Evolutionary conservation across 2,113 vertebrate species (phyloP).

Genomic region (Bagarius yarrelli): DNA sequence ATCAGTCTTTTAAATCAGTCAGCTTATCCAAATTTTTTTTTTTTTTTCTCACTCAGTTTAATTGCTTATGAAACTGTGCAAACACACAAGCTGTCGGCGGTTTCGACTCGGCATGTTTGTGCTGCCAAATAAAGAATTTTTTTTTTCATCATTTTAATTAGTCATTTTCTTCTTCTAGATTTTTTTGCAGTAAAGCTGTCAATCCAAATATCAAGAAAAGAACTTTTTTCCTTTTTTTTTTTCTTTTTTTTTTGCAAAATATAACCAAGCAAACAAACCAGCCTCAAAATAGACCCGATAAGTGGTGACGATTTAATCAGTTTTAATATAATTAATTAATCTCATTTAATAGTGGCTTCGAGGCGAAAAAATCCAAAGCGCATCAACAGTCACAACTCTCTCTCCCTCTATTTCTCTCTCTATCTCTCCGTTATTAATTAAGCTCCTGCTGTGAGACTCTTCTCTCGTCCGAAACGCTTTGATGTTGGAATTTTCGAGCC

Average conservation of each 20-base stretch:
- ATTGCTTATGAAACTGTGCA: background rate
- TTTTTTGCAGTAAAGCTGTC: background rate
- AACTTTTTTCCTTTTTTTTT: background rate
- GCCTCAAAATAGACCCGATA: slow-evolving; percentile 17
- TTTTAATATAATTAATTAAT: slow-evolving; percentile 37
- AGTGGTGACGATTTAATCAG: slow-evolving; percentile 18
- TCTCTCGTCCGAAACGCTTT: background rate
- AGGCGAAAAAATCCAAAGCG: background rate
- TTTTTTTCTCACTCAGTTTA: background rate
- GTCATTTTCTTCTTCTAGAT: background rate
- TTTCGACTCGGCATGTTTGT: slow-evolving; percentile 12
- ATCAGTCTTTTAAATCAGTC: slow-evolving; percentile 16
- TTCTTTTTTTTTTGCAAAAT: background rate
- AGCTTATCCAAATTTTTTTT: background rate
- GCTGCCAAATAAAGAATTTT: slow-evolving; percentile 21
- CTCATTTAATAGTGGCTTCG: slow-evolving; percentile 13
- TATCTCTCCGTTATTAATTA: slow-evolving; percentile 27
- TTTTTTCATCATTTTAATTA: background rate
- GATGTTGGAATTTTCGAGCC: background rate
- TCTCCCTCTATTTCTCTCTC: slow-evolving; percentile 9
- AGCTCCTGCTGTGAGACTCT: slow-evolving; percentile 30
- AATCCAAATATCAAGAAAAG: background rate
- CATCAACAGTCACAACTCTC: background rate
- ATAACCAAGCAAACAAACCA: background rate
- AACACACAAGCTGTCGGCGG: background rate